These are phyloP conservation scores for Phylloscopus collybita DNA, from an alignment of 2,797 vertebrate genomes.

Conservation along the genomic window DNA sequence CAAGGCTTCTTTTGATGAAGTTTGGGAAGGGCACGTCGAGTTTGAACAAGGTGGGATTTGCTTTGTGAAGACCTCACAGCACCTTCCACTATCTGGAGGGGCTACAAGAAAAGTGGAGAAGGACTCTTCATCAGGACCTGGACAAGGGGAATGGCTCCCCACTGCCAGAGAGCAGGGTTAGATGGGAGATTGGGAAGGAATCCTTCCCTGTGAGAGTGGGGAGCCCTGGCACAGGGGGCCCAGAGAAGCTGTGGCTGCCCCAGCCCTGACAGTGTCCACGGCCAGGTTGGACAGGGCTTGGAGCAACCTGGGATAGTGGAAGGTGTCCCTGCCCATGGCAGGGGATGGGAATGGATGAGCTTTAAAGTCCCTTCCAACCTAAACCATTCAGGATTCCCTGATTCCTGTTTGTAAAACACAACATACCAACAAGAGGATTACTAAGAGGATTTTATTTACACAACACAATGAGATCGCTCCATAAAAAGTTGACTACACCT, in stretches of 20 bases:
- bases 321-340: not conserved
- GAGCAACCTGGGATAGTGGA: rapidly evolving
- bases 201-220: rapidly evolving
- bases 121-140: not conserved
- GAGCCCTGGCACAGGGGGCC: not conserved
- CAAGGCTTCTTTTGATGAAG: not conserved
- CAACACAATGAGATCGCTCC: not conserved
- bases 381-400: not conserved
- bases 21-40: not conserved
- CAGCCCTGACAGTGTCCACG: not conserved
- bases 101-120: not conserved
- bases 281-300: rapidly evolving
- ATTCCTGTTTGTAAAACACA: not conserved
- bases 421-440: not conserved
- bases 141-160: not conserved
- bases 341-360: not conserved
- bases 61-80: not conserved
- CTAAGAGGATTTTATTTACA: conserved; percentile 66
- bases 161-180: rapidly evolving
- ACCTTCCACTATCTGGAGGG: not conserved
- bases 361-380: not conserved
- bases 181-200: not conserved
- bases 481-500: conserved; percentile 37
- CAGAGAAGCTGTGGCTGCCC: not conserved
- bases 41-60: not conserved